phyloP scores from a whole-genome alignment of 2,888 invertebrate species.

The Busseola fusca region DNA sequence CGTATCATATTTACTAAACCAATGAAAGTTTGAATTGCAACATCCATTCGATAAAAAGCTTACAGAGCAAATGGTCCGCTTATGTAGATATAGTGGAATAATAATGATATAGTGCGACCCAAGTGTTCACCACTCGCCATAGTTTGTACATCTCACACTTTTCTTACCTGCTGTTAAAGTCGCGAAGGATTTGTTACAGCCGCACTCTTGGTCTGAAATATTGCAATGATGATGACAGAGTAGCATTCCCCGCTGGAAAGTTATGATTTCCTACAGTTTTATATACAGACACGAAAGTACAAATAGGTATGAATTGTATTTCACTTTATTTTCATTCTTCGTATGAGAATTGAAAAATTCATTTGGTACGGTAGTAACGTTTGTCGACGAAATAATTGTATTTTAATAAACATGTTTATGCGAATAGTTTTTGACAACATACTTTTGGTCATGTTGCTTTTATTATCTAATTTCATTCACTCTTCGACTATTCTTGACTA shows the following conservation, averaged over 20 bases:
- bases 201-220: slow-evolving; percentile 54
- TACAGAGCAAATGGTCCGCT: slow-evolving; percentile 8
- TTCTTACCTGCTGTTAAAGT: slow-evolving; percentile 59
- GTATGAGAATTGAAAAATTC: background rate
- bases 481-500: background rate
- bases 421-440: background rate
- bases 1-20: background rate
- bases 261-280: slow-evolving; percentile 56
- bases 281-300: slow-evolving; percentile 25
- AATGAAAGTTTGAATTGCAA: slow-evolving; percentile 3
- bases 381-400: background rate
- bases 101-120: slow-evolving; percentile 48
- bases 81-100: slow-evolving; percentile 46
- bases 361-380: background rate
- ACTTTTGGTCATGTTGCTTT: background rate
- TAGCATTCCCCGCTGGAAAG: slow-evolving; percentile 46
- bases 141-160: slow-evolving; percentile 53
- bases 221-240: slow-evolving; percentile 49
- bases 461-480: background rate
- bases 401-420: slow-evolving; percentile 1
- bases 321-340: background rate
- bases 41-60: slow-evolving; percentile 7
- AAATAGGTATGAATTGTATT: slow-evolving; percentile 4
- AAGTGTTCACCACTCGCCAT: slow-evolving; percentile 26
- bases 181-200: slow-evolving; percentile 56